Conservation (phyloP, 2,113 vertebrate species). For the Percopsis transmontana region DNA sequence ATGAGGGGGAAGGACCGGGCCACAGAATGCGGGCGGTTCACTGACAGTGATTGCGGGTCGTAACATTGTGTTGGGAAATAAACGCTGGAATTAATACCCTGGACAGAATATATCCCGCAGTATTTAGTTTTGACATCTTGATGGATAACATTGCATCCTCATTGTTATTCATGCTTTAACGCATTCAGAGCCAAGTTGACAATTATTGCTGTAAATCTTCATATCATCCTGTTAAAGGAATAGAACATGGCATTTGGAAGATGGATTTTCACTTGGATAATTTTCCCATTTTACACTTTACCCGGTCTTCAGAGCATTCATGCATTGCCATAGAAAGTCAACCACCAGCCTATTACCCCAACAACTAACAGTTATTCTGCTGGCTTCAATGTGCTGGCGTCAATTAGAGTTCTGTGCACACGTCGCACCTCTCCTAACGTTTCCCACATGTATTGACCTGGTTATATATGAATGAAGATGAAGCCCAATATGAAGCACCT, state of each 20-base stretch:
- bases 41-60: conserved; percentile 1
- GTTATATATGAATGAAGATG: conserved; percentile 14
- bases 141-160: conserved; percentile 16
- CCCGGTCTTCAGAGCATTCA: conserved; percentile 9
- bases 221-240: conserved; percentile 33
- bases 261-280: conserved; percentile 27
- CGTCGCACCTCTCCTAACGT: conserved; percentile 13
- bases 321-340: conserved; percentile 32
- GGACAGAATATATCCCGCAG: conserved; percentile 1
- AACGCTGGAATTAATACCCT: conserved; percentile 12
- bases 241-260: conserved; percentile 31
- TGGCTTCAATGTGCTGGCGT: conserved; percentile 6
- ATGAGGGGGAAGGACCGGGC: neutral
- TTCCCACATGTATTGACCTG: conserved; percentile 29
- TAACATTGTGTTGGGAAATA: conserved; percentile 23
- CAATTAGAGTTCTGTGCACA: conserved; percentile 33
- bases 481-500: conserved; percentile 14
- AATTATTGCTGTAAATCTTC: conserved; percentile 22
- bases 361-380: conserved; percentile 33
- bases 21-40: neutral
- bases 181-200: conserved; percentile 19
- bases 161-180: conserved; percentile 23
- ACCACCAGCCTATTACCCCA: conserved; percentile 26
- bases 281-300: conserved; percentile 19
- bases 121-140: conserved; percentile 14